Evolutionary conservation across 2,113 vertebrate species (phyloP).

Genomic region (Leptobrachium ailaonicum): DNA sequence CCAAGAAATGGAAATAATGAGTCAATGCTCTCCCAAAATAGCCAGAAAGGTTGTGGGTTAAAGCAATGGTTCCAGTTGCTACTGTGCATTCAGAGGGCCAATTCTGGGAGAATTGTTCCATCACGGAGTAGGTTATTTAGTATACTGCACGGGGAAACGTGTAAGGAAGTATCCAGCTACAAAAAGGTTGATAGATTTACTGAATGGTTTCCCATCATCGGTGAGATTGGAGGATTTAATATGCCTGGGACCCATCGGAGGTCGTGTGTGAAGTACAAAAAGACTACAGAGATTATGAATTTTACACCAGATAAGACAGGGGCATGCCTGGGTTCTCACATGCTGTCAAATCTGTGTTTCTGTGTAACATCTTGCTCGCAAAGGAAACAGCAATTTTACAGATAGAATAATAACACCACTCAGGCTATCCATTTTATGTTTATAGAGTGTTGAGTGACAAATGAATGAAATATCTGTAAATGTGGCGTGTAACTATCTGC

Average conservation of each 20-base stretch:
- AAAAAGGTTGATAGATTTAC: slow-evolving; percentile 17
- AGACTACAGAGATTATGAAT: background rate
- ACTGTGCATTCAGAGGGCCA: background rate
- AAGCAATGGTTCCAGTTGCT: too few relatives aligned
- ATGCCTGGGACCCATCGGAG: background rate
- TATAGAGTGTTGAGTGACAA: background rate
- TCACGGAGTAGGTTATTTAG: background rate
- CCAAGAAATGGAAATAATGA: too few relatives aligned
- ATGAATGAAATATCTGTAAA: background rate
- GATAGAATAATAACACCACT: slow-evolving; percentile 1
- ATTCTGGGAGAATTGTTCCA: background rate
- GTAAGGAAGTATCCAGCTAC: background rate
- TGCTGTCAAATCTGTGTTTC: background rate
- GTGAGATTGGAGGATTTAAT: background rate
- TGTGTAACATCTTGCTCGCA: background rate
- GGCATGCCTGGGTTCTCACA: too few relatives aligned
- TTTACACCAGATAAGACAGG: too few relatives aligned
- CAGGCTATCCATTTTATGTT: background rate
- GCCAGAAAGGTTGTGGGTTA: too few relatives aligned
- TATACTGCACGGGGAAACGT: background rate
- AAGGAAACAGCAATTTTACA: background rate
- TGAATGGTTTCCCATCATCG: slow-evolving; percentile 6
- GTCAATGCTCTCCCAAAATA: too few relatives aligned
- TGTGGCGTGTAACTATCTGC: background rate
- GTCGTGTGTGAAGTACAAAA: background rate